phyloP scores from a whole-genome alignment of 2,888 invertebrate genomes.

The Macrophya alboannulata region DNA sequence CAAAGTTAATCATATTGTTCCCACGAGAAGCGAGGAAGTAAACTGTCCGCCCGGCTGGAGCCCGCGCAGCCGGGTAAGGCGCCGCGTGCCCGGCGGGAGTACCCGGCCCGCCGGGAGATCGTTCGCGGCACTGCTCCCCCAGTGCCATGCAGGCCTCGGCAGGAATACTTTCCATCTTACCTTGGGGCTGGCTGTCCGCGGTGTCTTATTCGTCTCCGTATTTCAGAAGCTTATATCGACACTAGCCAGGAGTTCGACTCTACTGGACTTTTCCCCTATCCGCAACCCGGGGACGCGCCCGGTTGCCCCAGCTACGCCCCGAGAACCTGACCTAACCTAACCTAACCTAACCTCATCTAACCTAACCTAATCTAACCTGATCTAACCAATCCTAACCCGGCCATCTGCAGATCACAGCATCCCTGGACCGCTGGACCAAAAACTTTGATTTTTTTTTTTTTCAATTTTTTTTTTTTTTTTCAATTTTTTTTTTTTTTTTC shows the following conservation, averaged over 20 bases:
- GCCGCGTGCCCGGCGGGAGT: neutral
- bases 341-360: too few species aligned
- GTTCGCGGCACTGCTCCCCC: neutral
- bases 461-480: too few species aligned
- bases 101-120: conserved; percentile 14
- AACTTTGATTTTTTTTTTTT: too few species aligned
- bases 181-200: conserved; percentile 49
- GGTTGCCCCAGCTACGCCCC: conserved; percentile 27
- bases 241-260: conserved; percentile 49
- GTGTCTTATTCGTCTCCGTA: too few species aligned
- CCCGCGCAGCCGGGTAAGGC: neutral
- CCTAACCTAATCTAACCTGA: conserved; percentile 19
- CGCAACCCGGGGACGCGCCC: too few species aligned
- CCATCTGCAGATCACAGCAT: too few species aligned
- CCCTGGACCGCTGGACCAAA: too few species aligned
- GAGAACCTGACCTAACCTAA: conserved; percentile 35
- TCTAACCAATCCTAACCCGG: too few species aligned
- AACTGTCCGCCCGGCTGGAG: neutral
- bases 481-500: too few species aligned
- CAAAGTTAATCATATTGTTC: neutral
- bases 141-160: conserved; percentile 17
- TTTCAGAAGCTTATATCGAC: too few species aligned
- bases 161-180: neutral
- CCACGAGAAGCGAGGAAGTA: neutral
- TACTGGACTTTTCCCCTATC: too few species aligned